Evolutionary conservation across 2,888 invertebrate species (phyloP).

Genomic region (Eupithecia abbreviata): DNA sequence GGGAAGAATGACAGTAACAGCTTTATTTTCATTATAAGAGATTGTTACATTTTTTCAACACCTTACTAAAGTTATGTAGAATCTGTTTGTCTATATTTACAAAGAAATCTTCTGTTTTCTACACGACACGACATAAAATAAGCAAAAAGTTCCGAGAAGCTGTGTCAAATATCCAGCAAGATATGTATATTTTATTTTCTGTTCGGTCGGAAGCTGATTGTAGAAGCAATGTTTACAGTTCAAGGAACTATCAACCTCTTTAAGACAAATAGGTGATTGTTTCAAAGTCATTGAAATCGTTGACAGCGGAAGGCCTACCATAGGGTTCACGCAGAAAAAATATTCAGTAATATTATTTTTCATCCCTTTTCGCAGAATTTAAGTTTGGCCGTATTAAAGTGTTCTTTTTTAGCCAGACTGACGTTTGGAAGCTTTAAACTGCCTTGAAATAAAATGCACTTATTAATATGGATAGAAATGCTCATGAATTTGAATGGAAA

Average conservation of each 20-base stretch:
- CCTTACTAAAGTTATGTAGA: neutral
- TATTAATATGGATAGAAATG: neutral
- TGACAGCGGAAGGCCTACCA: constrained; percentile 11
- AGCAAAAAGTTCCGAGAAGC: neutral
- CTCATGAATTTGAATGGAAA: neutral
- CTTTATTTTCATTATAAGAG: neutral
- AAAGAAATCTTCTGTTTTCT: neutral
- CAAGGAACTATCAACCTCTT: constrained; percentile 37
- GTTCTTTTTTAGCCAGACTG: neutral
- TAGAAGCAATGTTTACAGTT: constrained; percentile 30
- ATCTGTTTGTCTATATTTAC: neutral
- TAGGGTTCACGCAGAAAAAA: neutral
- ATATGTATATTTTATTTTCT: neutral
- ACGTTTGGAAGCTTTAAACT: neutral
- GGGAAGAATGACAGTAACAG: neutral
- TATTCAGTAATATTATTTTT: neutral
- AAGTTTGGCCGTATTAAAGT: neutral
- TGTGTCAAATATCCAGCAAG: neutral
- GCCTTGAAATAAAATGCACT: neutral
- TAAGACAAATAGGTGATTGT: constrained; percentile 28
- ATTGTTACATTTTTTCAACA: neutral
- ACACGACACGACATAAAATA: too few relatives aligned
- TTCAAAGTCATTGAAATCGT: constrained; percentile 28
- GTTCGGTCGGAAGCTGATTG: neutral
- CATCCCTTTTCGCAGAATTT: neutral